Conservation (phyloP, 2,797 vertebrate species). For the Takifugu rubripes region DNA sequence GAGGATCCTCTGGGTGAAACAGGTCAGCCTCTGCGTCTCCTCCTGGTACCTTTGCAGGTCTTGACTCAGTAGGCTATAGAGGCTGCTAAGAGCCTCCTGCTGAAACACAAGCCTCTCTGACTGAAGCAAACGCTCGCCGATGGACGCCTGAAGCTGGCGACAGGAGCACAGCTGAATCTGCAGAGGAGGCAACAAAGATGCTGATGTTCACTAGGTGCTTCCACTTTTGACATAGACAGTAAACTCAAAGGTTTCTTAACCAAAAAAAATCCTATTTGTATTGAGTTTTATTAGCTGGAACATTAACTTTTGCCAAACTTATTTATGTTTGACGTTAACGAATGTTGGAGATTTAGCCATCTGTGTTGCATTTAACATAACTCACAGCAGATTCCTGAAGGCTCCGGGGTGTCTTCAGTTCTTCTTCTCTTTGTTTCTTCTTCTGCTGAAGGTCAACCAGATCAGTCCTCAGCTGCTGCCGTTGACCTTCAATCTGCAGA, state of each 20-base stretch:
- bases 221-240: too few species aligned
- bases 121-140: slow-evolving; percentile 42
- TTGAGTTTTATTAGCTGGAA: too few species aligned
- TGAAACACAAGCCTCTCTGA: slow-evolving; percentile 59
- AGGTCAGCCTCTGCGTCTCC: slow-evolving; percentile 45
- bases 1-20: slow-evolving; percentile 35
- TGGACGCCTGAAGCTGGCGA: slow-evolving; percentile 44
- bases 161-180: slow-evolving; percentile 35
- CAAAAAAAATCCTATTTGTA: too few species aligned
- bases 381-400: slow-evolving; percentile 53
- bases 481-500: slow-evolving; percentile 40
- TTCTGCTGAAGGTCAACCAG: slow-evolving; percentile 44
- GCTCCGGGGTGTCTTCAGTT: slow-evolving; percentile 25
- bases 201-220: too few species aligned
- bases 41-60: slow-evolving; percentile 64
- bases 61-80: slow-evolving; percentile 60
- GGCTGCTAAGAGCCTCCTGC: slow-evolving; percentile 62
- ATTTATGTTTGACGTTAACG: too few species aligned
- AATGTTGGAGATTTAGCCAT: too few species aligned
- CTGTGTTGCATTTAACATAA: neutral
- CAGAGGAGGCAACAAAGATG: neutral
- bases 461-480: slow-evolving; percentile 49
- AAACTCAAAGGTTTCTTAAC: too few species aligned
- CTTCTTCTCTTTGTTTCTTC: slow-evolving; percentile 31
- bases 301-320: too few species aligned